These are phyloP conservation scores for Noctua janthina DNA, from an alignment of 2,888 invertebrate genomes.

Conservation along the genomic window DNA sequence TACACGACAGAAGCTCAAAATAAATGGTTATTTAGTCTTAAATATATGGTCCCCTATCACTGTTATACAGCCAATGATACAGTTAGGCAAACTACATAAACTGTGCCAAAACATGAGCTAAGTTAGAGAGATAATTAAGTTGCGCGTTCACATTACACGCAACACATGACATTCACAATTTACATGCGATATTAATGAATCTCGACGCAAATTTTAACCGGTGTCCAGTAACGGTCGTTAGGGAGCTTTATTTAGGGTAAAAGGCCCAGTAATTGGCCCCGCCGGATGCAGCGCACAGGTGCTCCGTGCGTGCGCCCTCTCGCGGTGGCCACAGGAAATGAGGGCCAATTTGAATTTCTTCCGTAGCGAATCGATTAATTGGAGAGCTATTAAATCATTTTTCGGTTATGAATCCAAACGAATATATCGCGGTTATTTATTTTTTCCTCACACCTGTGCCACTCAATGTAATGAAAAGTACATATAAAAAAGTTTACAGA, in stretches of 20 bases:
- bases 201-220: conserved; percentile 75
- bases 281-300: conserved; percentile 87
- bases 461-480: conserved; percentile 42
- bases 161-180: conserved; percentile 63
- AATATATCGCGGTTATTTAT: conserved; percentile 57
- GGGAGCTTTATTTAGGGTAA: conserved; percentile 84
- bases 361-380: conserved; percentile 85
- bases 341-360: conserved; percentile 88
- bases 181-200: conserved; percentile 75
- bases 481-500: conserved; percentile 49
- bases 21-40: not conserved
- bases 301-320: conserved; percentile 83
- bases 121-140: conserved; percentile 64
- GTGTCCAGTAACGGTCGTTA: conserved; percentile 81
- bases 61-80: not conserved
- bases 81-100: conserved; percentile 16
- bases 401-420: conserved; percentile 64
- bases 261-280: conserved; percentile 84
- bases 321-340: conserved; percentile 83
- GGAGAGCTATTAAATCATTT: conserved; percentile 74
- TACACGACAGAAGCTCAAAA: not conserved
- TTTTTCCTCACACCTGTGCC: conserved; percentile 62
- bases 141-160: conserved; percentile 57
- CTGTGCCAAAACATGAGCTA: conserved; percentile 38
- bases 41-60: not conserved